These are phyloP conservation scores for Tromatobia lineatoria DNA, from an alignment of 2,888 invertebrate species.

Conservation along the genomic window DNA sequence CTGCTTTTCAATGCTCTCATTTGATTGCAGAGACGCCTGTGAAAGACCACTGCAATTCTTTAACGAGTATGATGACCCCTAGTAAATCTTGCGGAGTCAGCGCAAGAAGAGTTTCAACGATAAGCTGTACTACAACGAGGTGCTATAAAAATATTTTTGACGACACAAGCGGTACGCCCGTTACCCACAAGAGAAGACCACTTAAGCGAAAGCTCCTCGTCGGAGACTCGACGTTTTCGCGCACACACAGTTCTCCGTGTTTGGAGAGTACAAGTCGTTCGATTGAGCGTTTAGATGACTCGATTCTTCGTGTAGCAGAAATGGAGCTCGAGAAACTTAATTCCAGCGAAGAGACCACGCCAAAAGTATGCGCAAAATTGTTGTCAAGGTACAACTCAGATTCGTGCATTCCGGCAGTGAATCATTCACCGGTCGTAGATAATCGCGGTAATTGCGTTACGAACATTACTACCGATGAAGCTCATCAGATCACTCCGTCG, in stretches of 20 bases:
- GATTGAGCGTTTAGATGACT: conserved; percentile 87
- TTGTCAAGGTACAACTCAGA: conserved; percentile 76
- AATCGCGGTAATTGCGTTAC: conserved; percentile 34
- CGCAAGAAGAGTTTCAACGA: conserved; percentile 41
- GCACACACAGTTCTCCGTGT: conserved; percentile 83
- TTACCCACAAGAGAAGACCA: conserved; percentile 72
- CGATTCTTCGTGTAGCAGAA: conserved; percentile 87
- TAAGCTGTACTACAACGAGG: conserved; percentile 48
- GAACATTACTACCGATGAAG: conserved; percentile 15
- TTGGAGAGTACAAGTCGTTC: conserved; percentile 86
- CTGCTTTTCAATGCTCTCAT: neutral
- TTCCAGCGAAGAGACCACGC: conserved; percentile 72
- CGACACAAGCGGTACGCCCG: conserved; percentile 69
- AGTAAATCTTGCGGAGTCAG: conserved; percentile 67
- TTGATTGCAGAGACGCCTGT: conserved; percentile 69
- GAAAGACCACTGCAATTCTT: conserved; percentile 67
- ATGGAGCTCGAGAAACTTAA: conserved; percentile 88
- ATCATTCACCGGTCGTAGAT: neutral
- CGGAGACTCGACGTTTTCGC: conserved; percentile 71
- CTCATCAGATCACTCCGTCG: conserved; percentile 13
- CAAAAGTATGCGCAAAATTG: conserved; percentile 76
- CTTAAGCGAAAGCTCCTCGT: conserved; percentile 74
- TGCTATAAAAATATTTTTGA: conserved; percentile 50
- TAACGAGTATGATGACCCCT: conserved; percentile 76
- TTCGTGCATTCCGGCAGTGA: conserved; percentile 68